Evolutionary conservation across 2,797 vertebrate species (phyloP).

Genomic region (Pseudochirops cupreus): DNA sequence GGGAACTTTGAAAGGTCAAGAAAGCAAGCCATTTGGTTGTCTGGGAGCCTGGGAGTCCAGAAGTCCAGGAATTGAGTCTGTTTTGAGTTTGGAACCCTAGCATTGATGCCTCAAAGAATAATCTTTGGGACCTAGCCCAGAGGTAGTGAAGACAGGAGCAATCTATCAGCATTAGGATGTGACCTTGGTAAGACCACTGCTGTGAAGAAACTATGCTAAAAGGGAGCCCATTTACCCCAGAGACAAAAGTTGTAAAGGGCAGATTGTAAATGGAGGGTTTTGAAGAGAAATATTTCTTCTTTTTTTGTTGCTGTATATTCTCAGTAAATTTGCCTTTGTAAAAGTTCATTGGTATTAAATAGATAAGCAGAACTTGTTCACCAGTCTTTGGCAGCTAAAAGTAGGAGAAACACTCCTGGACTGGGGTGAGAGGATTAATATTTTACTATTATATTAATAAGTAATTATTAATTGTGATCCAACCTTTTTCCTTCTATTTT

Average conservation of each 20-base stretch:
- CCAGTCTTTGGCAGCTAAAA: background rate
- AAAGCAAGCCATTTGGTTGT: background rate
- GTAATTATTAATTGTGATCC: background rate
- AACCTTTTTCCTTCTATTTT: background rate
- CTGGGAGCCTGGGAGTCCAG: background rate
- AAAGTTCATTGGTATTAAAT: background rate
- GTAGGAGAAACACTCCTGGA: background rate
- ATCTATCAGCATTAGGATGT: background rate
- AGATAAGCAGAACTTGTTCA: background rate
- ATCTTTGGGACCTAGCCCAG: background rate
- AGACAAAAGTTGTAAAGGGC: background rate
- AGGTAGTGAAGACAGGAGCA: background rate
- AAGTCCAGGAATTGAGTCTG: background rate
- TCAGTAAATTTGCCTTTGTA: background rate
- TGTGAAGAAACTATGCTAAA: background rate
- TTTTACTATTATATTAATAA: background rate
- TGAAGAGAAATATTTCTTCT: background rate
- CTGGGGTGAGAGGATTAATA: background rate
- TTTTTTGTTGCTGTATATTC: background rate
- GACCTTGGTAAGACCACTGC: background rate
- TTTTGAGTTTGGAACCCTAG: background rate
- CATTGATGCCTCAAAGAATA: background rate
- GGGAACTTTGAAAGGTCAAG: background rate
- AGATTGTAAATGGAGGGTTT: background rate
- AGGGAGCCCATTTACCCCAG: background rate